phyloP scores from a whole-genome alignment of 2,113 vertebrate species.

The Aphelocoma coerulescens region DNA sequence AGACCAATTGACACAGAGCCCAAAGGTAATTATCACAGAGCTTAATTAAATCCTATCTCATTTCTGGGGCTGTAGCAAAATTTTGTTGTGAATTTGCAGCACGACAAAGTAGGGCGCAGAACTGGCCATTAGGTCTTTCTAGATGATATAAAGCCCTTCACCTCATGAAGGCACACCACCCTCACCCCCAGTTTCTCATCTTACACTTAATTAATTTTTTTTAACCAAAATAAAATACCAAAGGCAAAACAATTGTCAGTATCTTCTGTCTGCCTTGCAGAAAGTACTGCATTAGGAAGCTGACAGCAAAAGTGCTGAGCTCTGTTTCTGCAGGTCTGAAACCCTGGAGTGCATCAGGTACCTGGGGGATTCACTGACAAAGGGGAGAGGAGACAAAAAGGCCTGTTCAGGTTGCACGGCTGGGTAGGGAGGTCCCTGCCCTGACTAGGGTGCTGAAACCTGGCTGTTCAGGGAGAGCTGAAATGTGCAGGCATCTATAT shows the following conservation, averaged over 20 bases:
- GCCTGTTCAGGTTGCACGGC: slow-evolving; percentile 41
- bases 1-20: accelerated
- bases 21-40: neutral
- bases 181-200: slow-evolving; percentile 51
- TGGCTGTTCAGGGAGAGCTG: slow-evolving; percentile 14
- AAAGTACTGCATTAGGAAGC: slow-evolving; percentile 61
- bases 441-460: slow-evolving; percentile 28
- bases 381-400: slow-evolving; percentile 19
- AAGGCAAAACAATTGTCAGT: slow-evolving; percentile 45
- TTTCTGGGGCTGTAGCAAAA: neutral
- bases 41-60: neutral
- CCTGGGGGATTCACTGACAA: slow-evolving; percentile 42
- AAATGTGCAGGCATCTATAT: slow-evolving; percentile 29
- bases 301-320: slow-evolving; percentile 36
- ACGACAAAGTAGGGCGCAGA: neutral
- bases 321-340: slow-evolving; percentile 21
- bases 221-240: slow-evolving; percentile 74
- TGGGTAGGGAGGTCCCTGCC: slow-evolving; percentile 51
- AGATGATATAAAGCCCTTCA: slow-evolving; percentile 34
- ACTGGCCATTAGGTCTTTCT: slow-evolving; percentile 38
- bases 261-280: neutral
- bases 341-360: slow-evolving; percentile 57
- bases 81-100: neutral
- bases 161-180: neutral
- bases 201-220: slow-evolving; percentile 73